Evolutionary conservation across 2,113 vertebrate species (phyloP).

Genomic region (Dicerorhinus sumatrensis): DNA sequence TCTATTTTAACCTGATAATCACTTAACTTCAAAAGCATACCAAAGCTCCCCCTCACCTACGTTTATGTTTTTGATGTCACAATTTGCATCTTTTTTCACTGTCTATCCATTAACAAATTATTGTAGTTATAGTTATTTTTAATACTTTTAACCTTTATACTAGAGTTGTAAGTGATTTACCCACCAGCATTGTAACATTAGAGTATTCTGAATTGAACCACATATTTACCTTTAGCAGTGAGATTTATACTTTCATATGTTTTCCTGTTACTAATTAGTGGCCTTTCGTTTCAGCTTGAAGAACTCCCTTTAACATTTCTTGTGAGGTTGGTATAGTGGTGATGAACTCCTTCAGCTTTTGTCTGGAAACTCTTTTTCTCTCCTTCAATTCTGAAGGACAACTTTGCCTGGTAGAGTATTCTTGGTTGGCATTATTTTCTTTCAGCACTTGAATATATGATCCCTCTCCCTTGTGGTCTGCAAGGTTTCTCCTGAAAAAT

Average conservation of each 20-base stretch:
- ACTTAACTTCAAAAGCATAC: slow-evolving; percentile 1
- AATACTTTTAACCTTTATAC: neutral
- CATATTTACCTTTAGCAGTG: neutral
- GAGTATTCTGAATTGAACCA: neutral
- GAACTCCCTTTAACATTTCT: neutral
- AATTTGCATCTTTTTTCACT: neutral
- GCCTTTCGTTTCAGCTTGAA: neutral
- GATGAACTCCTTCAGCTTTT: neutral
- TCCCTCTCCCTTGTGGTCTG: neutral
- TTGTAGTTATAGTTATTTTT: neutral
- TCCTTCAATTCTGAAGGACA: neutral
- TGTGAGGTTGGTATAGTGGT: neutral
- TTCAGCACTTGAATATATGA: neutral
- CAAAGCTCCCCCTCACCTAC: neutral
- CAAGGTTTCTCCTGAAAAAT: neutral
- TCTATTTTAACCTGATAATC: neutral
- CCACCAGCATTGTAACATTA: neutral
- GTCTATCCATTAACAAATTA: neutral
- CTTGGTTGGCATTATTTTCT: neutral
- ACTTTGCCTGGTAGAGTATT: neutral
- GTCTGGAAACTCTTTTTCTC: neutral
- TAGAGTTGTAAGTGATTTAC: neutral
- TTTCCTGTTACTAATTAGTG: neutral
- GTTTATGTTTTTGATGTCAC: neutral
- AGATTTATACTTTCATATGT: neutral